Percentiles rank a stretch among this genome's conserved stretches.
phyloP scores from a whole-genome alignment of 2,888 invertebrate genomes.

The Empis livida region DNA sequence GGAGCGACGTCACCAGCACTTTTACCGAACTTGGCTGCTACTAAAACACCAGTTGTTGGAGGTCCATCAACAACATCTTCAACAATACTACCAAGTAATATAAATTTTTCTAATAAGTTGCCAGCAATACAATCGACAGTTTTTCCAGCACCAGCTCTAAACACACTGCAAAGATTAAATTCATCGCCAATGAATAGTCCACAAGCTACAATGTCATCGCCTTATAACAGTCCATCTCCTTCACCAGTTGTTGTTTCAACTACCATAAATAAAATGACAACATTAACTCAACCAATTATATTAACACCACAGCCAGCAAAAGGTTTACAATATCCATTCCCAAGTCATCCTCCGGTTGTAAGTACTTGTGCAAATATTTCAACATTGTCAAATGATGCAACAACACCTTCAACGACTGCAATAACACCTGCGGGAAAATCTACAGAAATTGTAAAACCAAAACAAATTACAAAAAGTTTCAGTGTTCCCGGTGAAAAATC shows the following conservation, averaged over 20 bases:
- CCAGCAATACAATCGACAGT: slow-evolving; percentile 10
- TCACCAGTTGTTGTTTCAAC: slow-evolving; percentile 20
- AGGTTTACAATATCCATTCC: slow-evolving; percentile 61
- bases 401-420: slow-evolving; percentile 20
- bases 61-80: slow-evolving; percentile 8
- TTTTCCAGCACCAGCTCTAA: slow-evolving; percentile 8
- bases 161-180: slow-evolving; percentile 26
- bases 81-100: slow-evolving; percentile 5
- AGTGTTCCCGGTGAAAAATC: slow-evolving; percentile 25
- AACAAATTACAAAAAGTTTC: slow-evolving; percentile 29
- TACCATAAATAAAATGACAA: background rate
- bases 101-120: slow-evolving; percentile 9
- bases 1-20: slow-evolving; percentile 10
- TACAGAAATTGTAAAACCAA: slow-evolving; percentile 19
- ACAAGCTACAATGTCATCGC: slow-evolving; percentile 33
- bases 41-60: slow-evolving; percentile 23
- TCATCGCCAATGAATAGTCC: slow-evolving; percentile 37
- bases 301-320: slow-evolving; percentile 23
- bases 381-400: slow-evolving; percentile 33
- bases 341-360: slow-evolving; percentile 55
- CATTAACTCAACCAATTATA: background rate
- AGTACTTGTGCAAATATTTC: slow-evolving; percentile 23
- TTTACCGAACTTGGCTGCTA: slow-evolving; percentile 32
- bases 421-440: slow-evolving; percentile 20
- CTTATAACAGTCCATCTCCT: slow-evolving; percentile 34